Conservation (phyloP, 2,888 invertebrate species). For the Drosophila nigritarsus region DNA sequence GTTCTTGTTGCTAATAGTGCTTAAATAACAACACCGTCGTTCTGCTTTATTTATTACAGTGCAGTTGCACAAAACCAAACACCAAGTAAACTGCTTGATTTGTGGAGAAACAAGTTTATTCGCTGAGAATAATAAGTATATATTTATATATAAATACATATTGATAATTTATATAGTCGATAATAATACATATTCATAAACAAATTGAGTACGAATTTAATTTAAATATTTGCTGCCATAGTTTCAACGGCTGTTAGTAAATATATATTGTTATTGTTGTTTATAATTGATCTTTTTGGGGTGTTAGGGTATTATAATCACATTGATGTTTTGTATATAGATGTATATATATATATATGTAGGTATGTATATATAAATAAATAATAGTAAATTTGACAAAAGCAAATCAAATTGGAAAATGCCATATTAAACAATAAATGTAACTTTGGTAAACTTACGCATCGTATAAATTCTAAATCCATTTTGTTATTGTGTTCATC, state of each 20-base stretch:
- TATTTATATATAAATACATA: conserved; percentile 61
- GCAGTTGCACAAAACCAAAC: conserved; percentile 23
- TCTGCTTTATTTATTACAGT: conserved; percentile 4
- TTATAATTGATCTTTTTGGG: conserved; percentile 61
- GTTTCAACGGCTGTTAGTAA: conserved; percentile 57
- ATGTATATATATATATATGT: conserved; percentile 23
- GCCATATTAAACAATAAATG: conserved; percentile 68
- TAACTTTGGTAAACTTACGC: conserved; percentile 77
- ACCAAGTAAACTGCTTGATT: conserved; percentile 9
- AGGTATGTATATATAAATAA: conserved; percentile 49
- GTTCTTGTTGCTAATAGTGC: neutral
- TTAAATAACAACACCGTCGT: neutral
- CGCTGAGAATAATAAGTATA: conserved; percentile 56
- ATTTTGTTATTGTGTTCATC: conserved; percentile 33
- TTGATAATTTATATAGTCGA: conserved; percentile 57
- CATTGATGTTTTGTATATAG: conserved; percentile 63
- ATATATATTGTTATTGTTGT: conserved; percentile 42
- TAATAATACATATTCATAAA: conserved; percentile 76
- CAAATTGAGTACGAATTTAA: conserved; percentile 65
- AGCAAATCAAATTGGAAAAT: conserved; percentile 59
- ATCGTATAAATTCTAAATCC: conserved; percentile 75
- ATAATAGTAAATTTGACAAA: conserved; percentile 55
- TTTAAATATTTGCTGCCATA: conserved; percentile 48
- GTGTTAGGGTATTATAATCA: conserved; percentile 70
- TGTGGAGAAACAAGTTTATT: conserved; percentile 58